Percentiles rank a stretch among this genome's conserved stretches.
These are phyloP conservation scores for Bolinopsis microptera DNA, from an alignment of 37 sponge, comb jelly and placozoan genomes.

Conservation along the genomic window DNA sequence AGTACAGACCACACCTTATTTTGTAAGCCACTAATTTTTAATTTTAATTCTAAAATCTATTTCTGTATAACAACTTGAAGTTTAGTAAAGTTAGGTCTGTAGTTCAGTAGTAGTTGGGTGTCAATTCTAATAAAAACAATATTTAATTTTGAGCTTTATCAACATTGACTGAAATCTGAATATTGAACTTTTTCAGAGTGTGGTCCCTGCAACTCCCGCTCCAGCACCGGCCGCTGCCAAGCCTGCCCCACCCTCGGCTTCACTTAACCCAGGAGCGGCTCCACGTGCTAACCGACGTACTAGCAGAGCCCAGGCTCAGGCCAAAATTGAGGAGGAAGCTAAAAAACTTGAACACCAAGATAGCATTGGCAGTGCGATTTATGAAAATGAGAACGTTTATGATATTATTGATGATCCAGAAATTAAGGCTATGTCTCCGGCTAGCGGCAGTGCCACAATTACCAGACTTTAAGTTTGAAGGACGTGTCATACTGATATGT, in stretches of 20 bases:
- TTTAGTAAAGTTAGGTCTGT: too few relatives aligned
- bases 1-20: too few relatives aligned
- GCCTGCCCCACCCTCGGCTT: neutral
- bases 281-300: neutral
- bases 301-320: neutral
- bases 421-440: conserved; percentile 3
- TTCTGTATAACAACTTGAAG: too few relatives aligned
- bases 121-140: too few relatives aligned
- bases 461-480: conserved; percentile 40
- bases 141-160: too few relatives aligned
- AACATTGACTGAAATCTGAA: too few relatives aligned
- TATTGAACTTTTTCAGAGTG: neutral
- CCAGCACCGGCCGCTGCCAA: neutral
- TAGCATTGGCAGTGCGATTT: neutral
- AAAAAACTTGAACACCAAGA: conserved; percentile 2
- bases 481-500: too few relatives aligned
- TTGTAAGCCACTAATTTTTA: too few relatives aligned
- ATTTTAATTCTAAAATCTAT: too few relatives aligned
- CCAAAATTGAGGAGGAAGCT: neutral
- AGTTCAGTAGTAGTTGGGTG: too few relatives aligned
- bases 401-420: conserved; percentile 61
- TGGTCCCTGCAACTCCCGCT: neutral
- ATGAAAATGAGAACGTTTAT: conserved; percentile 46
- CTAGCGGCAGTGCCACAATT: too few relatives aligned
- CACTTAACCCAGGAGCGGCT: neutral